Evolutionary conservation across 1,140 invertebrate genomes (phyloP), one percentile per base, ranked within the genome.

Genomic region (Procambarus clarkii): DNA sequence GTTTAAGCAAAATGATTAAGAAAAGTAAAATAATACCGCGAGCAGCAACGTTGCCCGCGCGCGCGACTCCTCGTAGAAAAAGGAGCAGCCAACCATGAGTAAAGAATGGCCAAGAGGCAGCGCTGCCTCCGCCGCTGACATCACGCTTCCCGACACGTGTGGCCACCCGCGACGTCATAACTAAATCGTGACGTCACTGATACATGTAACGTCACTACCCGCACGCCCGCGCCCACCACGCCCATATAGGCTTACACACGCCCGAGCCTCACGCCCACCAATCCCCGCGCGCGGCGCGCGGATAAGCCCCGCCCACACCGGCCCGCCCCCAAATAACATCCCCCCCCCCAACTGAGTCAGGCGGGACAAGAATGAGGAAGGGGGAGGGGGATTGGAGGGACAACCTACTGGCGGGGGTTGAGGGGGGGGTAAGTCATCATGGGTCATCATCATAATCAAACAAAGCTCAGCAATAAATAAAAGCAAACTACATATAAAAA

Each of bases 141-240:
- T 91, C 88, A 79, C 88, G 54, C 88, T 91, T 82, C 60, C 88
- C 45, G 88, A 64, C 88, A 91, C 88, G 88, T 91, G 88, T 82
- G 88, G 88, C 82, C 71, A 82, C 81, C 44, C 81, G 88, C 76
- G 46, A 85, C 88, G 88, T 91, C 88, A 91, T 60, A 13, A 46
- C 58, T 46, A 34, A 83, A n/a, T 64, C 2, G 58, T 91, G 88
- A 91, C 88, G 88, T 91, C 88, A 85, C 81, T 85, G 76, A 34
- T 46, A 60, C 76, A 54, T 18, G 82, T 86, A 82, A 85, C 88
- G 88, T 91, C 82, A 85, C 50, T 82, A 86, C 88, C 88, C 88
- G 74, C 82, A 91, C 88, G 88, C 88, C 88, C 88, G 87, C 87
- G 87, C 60, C 87, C 87, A 91, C 88, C 88, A 91, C 88, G 88